phyloP scores from a whole-genome alignment of 2,888 invertebrate species.

The Mellilla xanthometata region DNA sequence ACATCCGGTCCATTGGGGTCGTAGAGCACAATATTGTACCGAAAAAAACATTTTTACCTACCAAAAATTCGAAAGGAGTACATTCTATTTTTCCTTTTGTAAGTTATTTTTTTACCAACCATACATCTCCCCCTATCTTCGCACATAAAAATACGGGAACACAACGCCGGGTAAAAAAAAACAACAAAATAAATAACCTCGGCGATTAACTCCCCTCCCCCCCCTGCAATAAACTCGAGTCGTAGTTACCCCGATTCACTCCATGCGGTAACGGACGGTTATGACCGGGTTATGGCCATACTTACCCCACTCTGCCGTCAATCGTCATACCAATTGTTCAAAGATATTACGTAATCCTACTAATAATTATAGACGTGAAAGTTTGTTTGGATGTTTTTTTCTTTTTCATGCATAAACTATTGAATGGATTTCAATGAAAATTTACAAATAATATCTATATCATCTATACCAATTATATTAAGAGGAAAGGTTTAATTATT shows the following conservation, averaged over 20 bases:
- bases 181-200: conserved; percentile 16
- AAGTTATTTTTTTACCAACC: neutral
- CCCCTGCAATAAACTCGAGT: conserved; percentile 9
- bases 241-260: neutral
- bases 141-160: conserved; percentile 4
- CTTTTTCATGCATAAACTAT: too few species aligned
- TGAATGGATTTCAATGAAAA: too few species aligned
- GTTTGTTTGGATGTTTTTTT: too few species aligned
- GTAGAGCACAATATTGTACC: too few species aligned
- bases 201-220: conserved; percentile 9
- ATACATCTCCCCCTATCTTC: conserved; percentile 12
- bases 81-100: too few species aligned
- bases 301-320: conserved; percentile 9
- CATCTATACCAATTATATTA: too few species aligned
- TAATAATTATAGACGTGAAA: too few species aligned
- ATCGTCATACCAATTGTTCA: conserved; percentile 1
- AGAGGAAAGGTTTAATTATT: too few species aligned
- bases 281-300: conserved; percentile 25
- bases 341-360: neutral
- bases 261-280: conserved; percentile 3
- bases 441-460: too few species aligned
- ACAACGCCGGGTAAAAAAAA: conserved; percentile 4
- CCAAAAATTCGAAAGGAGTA: too few species aligned
- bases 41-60: too few species aligned
- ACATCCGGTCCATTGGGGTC: too few species aligned